Percentiles rank a stretch among this genome's conserved stretches.
Conservation (phyloP, 2,888 invertebrate species). For the Eledona agricola region DNA sequence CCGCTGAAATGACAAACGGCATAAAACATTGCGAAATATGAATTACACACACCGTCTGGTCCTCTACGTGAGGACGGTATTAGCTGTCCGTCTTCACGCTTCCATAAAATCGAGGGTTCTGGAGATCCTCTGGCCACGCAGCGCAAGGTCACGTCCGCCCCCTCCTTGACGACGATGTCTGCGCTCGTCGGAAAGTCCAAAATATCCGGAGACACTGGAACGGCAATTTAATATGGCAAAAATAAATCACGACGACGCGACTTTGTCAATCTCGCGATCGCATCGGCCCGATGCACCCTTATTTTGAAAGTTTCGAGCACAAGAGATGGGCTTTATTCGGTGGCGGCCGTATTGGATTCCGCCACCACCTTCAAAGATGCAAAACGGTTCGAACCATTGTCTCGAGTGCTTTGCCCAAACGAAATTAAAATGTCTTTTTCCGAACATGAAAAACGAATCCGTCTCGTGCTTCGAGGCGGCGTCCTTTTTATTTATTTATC, state of each 20-base stretch:
- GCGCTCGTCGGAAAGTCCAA: slow-evolving; percentile 82
- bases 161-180: slow-evolving; percentile 87
- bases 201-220: slow-evolving; percentile 81
- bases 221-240: slow-evolving; percentile 14
- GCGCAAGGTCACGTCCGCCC: slow-evolving; percentile 82
- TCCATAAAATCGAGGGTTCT: slow-evolving; percentile 86
- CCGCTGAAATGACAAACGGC: slow-evolving; percentile 5
- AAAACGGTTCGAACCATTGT: not conserved
- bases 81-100: slow-evolving; percentile 80
- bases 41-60: slow-evolving; percentile 68
- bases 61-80: slow-evolving; percentile 76
- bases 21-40: slow-evolving; percentile 5
- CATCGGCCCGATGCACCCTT: slow-evolving; percentile 27
- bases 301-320: slow-evolving; percentile 25
- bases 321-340: slow-evolving; percentile 26
- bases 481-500: too few species aligned
- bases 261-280: slow-evolving; percentile 18
- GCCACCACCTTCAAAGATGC: slow-evolving; percentile 14
- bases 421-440: too few species aligned
- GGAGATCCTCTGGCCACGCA: slow-evolving; percentile 93
- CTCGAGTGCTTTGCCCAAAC: too few species aligned
- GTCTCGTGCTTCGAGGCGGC: too few species aligned
- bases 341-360: slow-evolving; percentile 27
- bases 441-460: too few species aligned
- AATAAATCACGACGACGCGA: slow-evolving; percentile 20